Evolutionary conservation across 2,797 vertebrate genomes (phyloP).

Genomic region (Neosalanx taihuensis): DNA sequence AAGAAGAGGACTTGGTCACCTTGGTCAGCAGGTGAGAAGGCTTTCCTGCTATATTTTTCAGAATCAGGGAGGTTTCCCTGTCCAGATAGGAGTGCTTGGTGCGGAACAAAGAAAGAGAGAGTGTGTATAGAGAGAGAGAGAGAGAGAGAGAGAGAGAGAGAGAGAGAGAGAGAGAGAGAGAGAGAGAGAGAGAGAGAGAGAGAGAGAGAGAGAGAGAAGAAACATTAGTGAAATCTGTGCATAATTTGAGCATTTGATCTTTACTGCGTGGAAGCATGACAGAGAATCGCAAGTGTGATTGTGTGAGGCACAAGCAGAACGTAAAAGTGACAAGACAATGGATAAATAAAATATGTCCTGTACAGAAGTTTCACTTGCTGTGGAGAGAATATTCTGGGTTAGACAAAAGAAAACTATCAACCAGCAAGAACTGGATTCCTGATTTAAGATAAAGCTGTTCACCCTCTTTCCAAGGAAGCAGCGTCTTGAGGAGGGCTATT

Average conservation of each 20-base stretch:
- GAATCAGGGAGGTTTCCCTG: constrained; percentile 99
- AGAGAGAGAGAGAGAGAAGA: constrained; percentile 58
- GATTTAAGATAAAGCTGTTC: no score
- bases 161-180: constrained; percentile 11
- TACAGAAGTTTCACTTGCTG: no score
- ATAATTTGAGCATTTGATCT: constrained; percentile 1
- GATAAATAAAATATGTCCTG: no score
- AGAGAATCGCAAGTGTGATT: constrained; percentile 7
- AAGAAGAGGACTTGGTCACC: constrained; percentile 74
- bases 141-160: background rate
- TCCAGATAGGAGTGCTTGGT: constrained; percentile 99
- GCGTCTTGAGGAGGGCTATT: no score
- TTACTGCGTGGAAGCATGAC: constrained; percentile 25
- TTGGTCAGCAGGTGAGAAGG: constrained; percentile 99
- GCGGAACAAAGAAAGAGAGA: constrained; percentile 58
- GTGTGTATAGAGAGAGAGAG: constrained; percentile 27
- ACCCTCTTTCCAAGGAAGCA: no score
- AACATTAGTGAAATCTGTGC: constrained; percentile 67
- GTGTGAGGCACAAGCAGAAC: background rate
- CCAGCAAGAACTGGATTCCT: no score
- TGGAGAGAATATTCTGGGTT: no score
- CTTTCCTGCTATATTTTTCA: constrained; percentile 99
- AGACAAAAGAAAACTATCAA: no score
- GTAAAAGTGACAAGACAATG: background rate
- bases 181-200: constrained; percentile 56